Percentiles rank a stretch among this genome's conserved stretches.
phyloP scores from a whole-genome alignment of 2,888 invertebrate species.

The Bruchidius siliquastri region DNA sequence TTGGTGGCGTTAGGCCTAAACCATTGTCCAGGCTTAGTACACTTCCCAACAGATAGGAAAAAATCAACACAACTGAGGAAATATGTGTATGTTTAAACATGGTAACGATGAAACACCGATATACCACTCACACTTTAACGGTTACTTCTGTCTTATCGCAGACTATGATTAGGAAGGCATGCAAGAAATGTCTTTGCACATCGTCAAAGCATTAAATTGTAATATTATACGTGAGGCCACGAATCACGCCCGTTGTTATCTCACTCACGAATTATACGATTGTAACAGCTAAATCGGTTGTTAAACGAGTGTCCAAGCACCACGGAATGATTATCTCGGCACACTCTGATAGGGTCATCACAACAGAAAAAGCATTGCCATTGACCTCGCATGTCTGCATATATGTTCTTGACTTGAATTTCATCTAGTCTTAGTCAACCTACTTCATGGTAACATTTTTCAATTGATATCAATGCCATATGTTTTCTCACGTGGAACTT shows the following conservation, averaged over 20 bases:
- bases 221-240: neutral
- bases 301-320: neutral
- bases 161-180: neutral
- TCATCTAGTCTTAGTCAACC: neutral
- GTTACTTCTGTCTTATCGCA: neutral
- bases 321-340: neutral
- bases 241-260: neutral
- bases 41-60: neutral
- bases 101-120: neutral
- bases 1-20: constrained; percentile 62
- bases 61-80: neutral
- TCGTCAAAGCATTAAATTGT: neutral
- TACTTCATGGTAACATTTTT: too few species aligned
- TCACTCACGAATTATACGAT: neutral
- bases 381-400: neutral
- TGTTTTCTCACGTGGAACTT: too few species aligned
- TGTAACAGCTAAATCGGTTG: neutral
- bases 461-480: neutral
- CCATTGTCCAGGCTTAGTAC: constrained; percentile 53
- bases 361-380: neutral
- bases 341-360: neutral
- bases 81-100: neutral
- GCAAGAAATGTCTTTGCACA: neutral
- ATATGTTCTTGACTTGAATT: neutral
- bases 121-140: neutral